Base-by-base conservation (phyloP, 2,888 invertebrate species). In the Monochamus alternatus region DNA sequence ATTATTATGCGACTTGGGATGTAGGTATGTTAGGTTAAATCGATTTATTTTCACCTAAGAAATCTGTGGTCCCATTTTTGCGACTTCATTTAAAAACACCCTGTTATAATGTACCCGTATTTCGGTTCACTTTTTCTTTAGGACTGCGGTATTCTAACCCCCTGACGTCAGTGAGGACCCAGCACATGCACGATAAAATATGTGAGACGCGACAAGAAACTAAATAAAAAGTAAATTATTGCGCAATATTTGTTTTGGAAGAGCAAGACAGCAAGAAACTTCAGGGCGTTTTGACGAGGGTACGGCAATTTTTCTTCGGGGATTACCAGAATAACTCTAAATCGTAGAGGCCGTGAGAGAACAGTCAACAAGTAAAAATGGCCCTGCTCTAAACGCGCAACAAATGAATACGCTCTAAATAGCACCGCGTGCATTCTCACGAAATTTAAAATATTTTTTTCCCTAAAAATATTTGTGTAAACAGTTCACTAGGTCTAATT, bases 141-240 rank as follows among this genome's bases (percentile, higher is more conserved):
- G 7, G 7, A 38, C 55, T 55, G n/a, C 55, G n/a, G 14, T 55
- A 12, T 55, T 14, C n/a, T 55, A 55, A 55, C n/a, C 22, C 22
- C 55, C 22, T 55, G 55, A 55, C 55, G 14, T n/a, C 10, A 51
- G 8, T n/a, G 51, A 1, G 22, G n/a, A 55, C 55, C 55, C 55
- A 55, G 14, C 55, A 55, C 55, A 55, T 55, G 14, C 55, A 14
- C 10, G n/a, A 55, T 55, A 55, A 55, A 7, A 55, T 55, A 55
- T 55, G 55, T 55, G 55, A n/a, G 12, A 22, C 10, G n/a, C 55
- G 55, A 55, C 55, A 3, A 55, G 55, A 55, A 55, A 55, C 55
- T 55, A 55, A 55, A 55, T 55, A 55, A 55, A 55, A 55, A n/a
- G 55, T 55, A 55, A 55, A 22, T 55, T 55, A 55, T 55, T 55